A percentile compares a stretch with the other conserved stretches of the same genome.
phyloP scores from a whole-genome alignment of 2,888 invertebrate species.

The Anoplius nigerrimus region DNA sequence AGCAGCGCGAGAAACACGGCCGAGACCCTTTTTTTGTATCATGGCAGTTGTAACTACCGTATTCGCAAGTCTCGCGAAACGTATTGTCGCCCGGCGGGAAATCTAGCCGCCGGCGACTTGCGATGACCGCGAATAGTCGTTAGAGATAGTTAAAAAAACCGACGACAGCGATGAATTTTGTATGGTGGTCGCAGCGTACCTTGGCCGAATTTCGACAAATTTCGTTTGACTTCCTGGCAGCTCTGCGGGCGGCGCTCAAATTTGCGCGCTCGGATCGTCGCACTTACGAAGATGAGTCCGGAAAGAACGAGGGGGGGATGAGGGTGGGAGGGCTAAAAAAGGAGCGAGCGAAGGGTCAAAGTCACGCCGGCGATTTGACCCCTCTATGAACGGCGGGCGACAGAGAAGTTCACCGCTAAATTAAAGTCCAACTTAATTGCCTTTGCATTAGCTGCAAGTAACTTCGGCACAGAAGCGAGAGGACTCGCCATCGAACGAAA shows the following conservation, averaged over 20 bases:
- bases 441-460: slow-evolving; percentile 64
- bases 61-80: neutral
- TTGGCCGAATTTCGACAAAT: neutral
- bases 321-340: neutral
- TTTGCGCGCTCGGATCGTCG: neutral
- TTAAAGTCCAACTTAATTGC: slow-evolving; percentile 66
- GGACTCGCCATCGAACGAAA: slow-evolving; percentile 58
- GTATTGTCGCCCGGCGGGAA: neutral
- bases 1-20: neutral
- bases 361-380: neutral
- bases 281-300: neutral
- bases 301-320: neutral
- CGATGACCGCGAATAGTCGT: neutral
- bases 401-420: slow-evolving; percentile 40
- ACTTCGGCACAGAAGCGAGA: slow-evolving; percentile 51
- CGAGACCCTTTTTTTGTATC: too few relatives aligned
- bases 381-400: neutral
- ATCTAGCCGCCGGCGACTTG: neutral
- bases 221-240: too few relatives aligned
- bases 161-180: neutral
- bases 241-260: too few relatives aligned
- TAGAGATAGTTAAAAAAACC: neutral
- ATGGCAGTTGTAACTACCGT: too few relatives aligned
- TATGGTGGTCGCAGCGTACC: neutral
- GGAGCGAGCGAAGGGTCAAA: neutral